Conservation (phyloP, 2,113 vertebrate genomes). For the Motacilla alba region DNA sequence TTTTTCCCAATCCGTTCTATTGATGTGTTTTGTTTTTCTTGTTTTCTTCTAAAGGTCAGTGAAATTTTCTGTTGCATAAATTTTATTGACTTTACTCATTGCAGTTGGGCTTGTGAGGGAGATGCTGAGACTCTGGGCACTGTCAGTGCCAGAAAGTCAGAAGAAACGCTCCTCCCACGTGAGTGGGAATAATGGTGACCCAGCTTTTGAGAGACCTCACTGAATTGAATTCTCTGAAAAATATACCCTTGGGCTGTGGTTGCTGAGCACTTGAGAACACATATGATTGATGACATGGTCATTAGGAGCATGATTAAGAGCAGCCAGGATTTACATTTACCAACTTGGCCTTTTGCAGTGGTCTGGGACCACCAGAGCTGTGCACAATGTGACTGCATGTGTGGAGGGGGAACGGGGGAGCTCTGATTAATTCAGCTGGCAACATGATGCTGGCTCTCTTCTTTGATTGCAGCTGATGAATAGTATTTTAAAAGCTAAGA, state of each 20-base stretch:
- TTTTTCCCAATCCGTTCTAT: neutral
- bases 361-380: neutral
- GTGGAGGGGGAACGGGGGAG: neutral
- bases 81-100: constrained; percentile 1
- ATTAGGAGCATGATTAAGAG: constrained; percentile 35
- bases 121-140: neutral
- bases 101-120: neutral
- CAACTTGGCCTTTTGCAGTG: constrained; percentile 48
- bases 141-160: neutral
- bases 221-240: constrained; percentile 23
- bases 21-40: constrained; percentile 15
- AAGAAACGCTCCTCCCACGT: neutral
- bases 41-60: constrained; percentile 44
- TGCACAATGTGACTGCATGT: neutral
- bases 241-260: constrained; percentile 38
- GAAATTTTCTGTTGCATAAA: constrained; percentile 13
- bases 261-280: constrained; percentile 40
- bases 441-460: constrained; percentile 12
- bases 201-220: constrained; percentile 31
- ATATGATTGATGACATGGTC: constrained; percentile 47
- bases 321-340: constrained; percentile 58
- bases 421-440: constrained; percentile 48
- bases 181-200: constrained; percentile 15
- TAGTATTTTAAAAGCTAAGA: constrained; percentile 58
- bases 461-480: constrained; percentile 56